Evolutionary conservation across 2,113 vertebrate genomes (phyloP), one percentile per base, ranked within the genome.

Genomic region (Upupa epops): DNA sequence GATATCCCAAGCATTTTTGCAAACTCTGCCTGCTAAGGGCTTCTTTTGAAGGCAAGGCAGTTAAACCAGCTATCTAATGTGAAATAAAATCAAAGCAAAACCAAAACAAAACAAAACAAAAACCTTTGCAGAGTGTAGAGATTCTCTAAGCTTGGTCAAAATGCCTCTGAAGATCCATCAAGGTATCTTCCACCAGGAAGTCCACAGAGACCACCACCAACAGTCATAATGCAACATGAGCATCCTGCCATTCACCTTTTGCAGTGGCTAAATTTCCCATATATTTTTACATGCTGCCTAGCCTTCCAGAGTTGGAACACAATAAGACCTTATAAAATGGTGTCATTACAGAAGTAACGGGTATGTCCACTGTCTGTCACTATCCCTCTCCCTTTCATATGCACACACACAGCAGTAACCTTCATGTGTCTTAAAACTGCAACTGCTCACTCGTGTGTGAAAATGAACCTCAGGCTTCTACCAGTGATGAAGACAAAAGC

Each of bases 391-490:
- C 32, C 59, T 58, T 73, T 78, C 79, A 60, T 19, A 51, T 22
- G 69, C 78, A 58, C 48, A 73, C 18, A 34, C 63, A 73, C 25
- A 76, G 83, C 68, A 92, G 85, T 84, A 95, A 96, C 95, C 94
- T 96, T 96, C 92, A 92, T 91, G 90, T 81, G 89, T 92, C 92
- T 95, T 92, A 93, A 96, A 89, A 85, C 76, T 88, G 78, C 78
- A 94, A 77, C 90, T 83, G 93, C 82, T 93, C 86, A 83, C 65
- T 93, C 86, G 1, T 90, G 81, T 92, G 90, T 95, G 86, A 95
- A 96, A 95, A 96, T 92, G 68, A 94, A 90, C 83, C 46, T 93
- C 92, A 92, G 42, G 82, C 34, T 94, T 94, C 83, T 46, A 82
- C 69, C 55, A 59, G 60, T 52, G 76, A 95, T 75, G 87, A 94